A percentile compares a stretch with the other conserved stretches of the same genome.
These are phyloP conservation scores for Lypha dubia DNA, from an alignment of 2,888 invertebrate genomes.

Conservation along the genomic window DNA sequence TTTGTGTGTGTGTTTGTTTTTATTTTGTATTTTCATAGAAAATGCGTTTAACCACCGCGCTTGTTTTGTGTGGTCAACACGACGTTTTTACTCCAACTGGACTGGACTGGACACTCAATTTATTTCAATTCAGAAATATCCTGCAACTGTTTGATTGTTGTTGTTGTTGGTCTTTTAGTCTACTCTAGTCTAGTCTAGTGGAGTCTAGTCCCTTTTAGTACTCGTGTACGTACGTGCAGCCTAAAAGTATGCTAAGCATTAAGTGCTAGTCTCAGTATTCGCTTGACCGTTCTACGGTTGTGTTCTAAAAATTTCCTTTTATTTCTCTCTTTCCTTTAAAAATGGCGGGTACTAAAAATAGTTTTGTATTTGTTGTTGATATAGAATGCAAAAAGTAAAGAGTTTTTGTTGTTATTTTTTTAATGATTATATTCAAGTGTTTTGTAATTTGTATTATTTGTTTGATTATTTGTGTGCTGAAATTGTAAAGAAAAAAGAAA, in stretches of 20 bases:
- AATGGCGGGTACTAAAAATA: conserved; percentile 1
- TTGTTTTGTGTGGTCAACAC: conserved; percentile 80
- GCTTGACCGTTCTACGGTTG: conserved; percentile 67
- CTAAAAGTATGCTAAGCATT: conserved; percentile 61
- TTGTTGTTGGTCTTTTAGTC: conserved; percentile 20
- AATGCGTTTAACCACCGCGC: conserved; percentile 35
- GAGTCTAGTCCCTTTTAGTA: conserved; percentile 53
- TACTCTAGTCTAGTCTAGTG: conserved; percentile 27
- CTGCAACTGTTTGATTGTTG: conserved; percentile 53
- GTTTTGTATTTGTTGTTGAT: conserved; percentile 28
- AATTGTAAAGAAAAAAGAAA: not conserved
- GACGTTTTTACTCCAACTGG: conserved; percentile 82
- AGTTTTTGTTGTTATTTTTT: not conserved
- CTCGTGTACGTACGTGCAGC: conserved; percentile 27
- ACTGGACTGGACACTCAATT: conserved; percentile 80
- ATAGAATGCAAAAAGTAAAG: not conserved
- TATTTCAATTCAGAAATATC: conserved; percentile 43
- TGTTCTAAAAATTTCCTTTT: conserved; percentile 50
- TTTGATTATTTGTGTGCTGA: not conserved
- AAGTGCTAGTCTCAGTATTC: conserved; percentile 70
- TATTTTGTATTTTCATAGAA: conserved; percentile 20
- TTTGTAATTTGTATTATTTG: conserved; percentile 33
- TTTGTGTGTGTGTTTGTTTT: not conserved
- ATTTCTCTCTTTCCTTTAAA: conserved; percentile 11
- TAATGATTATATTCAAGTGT: not conserved